Base-by-base conservation (phyloP, 2,888 invertebrate species). In the Aleiodes testaceus region DNA sequence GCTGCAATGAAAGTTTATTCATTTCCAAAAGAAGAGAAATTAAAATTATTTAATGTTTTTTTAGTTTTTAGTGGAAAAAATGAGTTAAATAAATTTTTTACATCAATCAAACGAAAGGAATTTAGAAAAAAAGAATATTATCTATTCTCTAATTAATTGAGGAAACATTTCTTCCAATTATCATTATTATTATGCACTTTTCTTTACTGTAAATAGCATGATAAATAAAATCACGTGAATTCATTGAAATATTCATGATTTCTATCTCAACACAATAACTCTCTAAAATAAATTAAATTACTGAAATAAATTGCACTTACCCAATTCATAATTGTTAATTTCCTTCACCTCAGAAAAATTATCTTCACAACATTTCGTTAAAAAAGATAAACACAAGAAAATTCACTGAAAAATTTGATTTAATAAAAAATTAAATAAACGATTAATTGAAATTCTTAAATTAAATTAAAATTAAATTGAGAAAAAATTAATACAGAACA, bases 241-340 rank as follows among this genome's bases (percentile, higher is more conserved):
- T 26, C 47, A 65, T 47, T 18, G 16, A 22, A 26, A 64, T 26
- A 64, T 44, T 20, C 3, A 64, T 9, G 44, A 16, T 49, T 49
- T 50, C 50, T 11, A 50, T 50, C 47, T 26, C 50, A 20, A 14
- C 36, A 20, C n/a, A 50, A 36, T 16, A 66, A 71, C 74, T 77
- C 72, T 71, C 74, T 77, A 59, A 44, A 9, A 50, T 67, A 42
- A 26, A 26, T 65, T 18, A 61, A 49, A 52, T 50, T 50, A 26
- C 3, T 59, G 16, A 2, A 53, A 26, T 26, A 14, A 53, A 26
- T 53, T 14, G 4, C 26, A 16, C 72, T 72, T 53, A 78, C 78
- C 78, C 75, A 75, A 72, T 78, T 74, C 78, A 78, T 78, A 14
- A 49, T 76, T 11, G 67, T 18, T 45, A 59, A 59, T 59, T 16